Conservation (phyloP, 2,797 vertebrate species). For the Sitta carolinensis region DNA sequence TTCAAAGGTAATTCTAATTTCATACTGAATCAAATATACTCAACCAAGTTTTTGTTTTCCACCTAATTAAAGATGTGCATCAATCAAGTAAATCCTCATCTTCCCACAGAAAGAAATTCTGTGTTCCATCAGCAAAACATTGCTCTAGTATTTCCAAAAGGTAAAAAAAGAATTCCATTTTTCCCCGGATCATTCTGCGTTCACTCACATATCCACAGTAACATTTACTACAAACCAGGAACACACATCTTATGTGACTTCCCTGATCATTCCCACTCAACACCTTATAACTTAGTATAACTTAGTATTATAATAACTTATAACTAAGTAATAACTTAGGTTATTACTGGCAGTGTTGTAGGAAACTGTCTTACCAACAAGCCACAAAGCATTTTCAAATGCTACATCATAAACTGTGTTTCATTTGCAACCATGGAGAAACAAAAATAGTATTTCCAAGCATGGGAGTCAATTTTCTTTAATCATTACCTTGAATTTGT, state of each 20-base stretch:
- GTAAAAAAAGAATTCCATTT: background rate
- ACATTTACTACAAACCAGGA: background rate
- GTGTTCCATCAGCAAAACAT: background rate
- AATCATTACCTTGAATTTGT: background rate
- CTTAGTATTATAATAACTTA: too few species aligned
- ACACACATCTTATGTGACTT: background rate
- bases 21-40: background rate
- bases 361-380: background rate
- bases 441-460: background rate
- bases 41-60: background rate
- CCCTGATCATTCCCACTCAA: background rate
- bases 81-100: background rate
- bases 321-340: background rate
- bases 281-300: too few species aligned
- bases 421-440: background rate
- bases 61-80: background rate
- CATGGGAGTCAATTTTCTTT: background rate
- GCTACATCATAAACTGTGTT: background rate
- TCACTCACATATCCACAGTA: background rate
- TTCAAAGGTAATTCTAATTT: slow-evolving; percentile 18
- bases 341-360: background rate
- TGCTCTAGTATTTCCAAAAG: background rate
- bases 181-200: background rate
- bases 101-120: background rate
- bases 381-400: background rate